Base-by-base conservation (phyloP, 2,113 vertebrate species). In the Archilochus colubris region DNA sequence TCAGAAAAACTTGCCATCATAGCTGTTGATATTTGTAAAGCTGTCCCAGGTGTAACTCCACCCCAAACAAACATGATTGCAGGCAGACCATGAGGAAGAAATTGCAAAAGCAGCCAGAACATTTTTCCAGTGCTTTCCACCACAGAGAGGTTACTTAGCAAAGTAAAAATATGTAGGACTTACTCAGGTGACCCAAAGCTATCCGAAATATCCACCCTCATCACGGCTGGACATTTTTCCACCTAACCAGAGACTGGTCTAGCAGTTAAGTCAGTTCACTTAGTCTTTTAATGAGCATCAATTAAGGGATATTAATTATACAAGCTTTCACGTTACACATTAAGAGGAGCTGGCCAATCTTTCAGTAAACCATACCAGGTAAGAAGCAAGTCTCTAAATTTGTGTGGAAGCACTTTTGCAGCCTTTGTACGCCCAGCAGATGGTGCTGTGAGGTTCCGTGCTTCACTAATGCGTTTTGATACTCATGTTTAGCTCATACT, bases 331-430 rank as follows among this genome's bases (percentile, higher is more conserved):
- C 6, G 13, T 15, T 30, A 12, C 6, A 2, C 6, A 15, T 43
- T 44, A 82, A 40, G 17, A 22, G 36, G 22, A 58, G 28, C 19
- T 12, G 13, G 50, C 44, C 43, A 46, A 43, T 36, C 24, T 46
- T 51, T 22, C 43, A 21, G 31, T 28, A 51, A 67, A 44, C 15
- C 23, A 1, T 8, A 54, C 27, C 22, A 53, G 38, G 58, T 78
- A 51, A 69, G 44, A 48, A 30, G 9, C 1, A 0, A 6, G 2
- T 12, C 14, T 50, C 5, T 13, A 5, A 48, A 36, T 12, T 7
- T 40, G 4, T 50, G 12, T 5, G 21, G 30, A 77, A 50, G 18
- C 3, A 9, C 9, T 12, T 7, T 48, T 22, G 44, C 4, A 21
- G 27, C 27, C 61, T 38, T 22, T 15, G 30, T 8, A 27, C 23